Conservation (phyloP, 64 coral and sea anemone genomes). For the Acropora tenuis region DNA sequence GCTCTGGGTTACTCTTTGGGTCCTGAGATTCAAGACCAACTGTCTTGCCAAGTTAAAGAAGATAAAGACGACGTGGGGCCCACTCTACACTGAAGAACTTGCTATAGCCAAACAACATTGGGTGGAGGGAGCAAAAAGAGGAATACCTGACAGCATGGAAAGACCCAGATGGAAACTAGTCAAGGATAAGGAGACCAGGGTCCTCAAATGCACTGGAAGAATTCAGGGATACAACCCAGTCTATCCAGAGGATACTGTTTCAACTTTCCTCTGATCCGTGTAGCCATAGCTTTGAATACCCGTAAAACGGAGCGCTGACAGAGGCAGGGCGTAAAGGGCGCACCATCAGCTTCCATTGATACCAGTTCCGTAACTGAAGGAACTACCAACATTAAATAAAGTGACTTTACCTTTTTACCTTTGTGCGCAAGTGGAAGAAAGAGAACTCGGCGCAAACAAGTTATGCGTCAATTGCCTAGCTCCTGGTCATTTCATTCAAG, state of each 20-base stretch:
- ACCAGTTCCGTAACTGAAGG: too few species aligned
- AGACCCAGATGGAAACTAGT: constrained; percentile 40
- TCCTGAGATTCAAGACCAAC: not conserved
- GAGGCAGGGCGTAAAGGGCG: too few species aligned
- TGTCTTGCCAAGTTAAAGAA: not conserved
- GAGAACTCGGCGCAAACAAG: not conserved
- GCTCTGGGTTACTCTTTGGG: too few species aligned
- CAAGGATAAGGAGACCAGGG: constrained; percentile 1
- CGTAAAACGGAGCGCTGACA: too few species aligned
- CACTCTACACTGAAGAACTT: constrained; percentile 34
- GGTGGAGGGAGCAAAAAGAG: constrained; percentile 21
- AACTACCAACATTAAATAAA: not conserved
- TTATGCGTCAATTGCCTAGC: constrained; percentile 1
- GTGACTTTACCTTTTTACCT: too few species aligned
- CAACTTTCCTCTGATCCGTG: too few species aligned
- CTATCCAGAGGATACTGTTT: not conserved
- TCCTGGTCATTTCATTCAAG: not conserved
- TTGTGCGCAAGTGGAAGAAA: constrained; percentile 18
- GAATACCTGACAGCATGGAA: constrained; percentile 5
- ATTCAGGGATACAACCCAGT: constrained; percentile 51
- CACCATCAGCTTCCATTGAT: too few species aligned
- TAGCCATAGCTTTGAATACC: too few species aligned
- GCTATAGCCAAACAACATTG: constrained; percentile 4
- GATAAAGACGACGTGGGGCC: not conserved
- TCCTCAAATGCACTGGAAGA: constrained; percentile 48